These are phyloP conservation scores for Alectura lathami DNA, from an alignment of 2,113 vertebrate genomes.

Conservation along the genomic window DNA sequence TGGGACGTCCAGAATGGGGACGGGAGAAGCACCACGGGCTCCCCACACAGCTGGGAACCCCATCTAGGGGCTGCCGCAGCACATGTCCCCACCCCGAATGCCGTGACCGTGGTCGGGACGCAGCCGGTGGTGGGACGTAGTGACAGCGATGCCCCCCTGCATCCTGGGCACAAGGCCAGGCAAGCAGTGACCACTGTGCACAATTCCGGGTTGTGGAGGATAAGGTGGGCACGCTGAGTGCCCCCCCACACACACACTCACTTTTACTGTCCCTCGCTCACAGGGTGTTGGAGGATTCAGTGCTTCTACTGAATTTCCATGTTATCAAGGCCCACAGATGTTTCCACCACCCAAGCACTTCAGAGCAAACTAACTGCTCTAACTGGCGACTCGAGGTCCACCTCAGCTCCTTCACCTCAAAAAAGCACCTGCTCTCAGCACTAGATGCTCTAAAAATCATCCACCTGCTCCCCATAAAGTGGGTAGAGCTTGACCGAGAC, in stretches of 20 bases:
- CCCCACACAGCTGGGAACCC: neutral
- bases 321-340: neutral
- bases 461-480: neutral
- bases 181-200: neutral
- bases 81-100: neutral
- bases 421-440: neutral
- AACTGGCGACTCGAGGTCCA: neutral
- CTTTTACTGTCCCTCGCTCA: neutral
- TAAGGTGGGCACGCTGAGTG: neutral
- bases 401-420: neutral
- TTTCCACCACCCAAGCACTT: accelerated
- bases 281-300: neutral
- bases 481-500: neutral
- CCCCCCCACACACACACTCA: neutral
- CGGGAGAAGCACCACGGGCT: neutral
- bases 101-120: accelerated
- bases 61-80: neutral
- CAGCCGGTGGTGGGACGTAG: neutral
- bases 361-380: neutral
- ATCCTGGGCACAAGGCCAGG: neutral
- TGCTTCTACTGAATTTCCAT: neutral
- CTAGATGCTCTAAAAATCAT: neutral
- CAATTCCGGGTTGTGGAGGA: neutral
- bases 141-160: neutral
- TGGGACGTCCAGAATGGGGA: neutral